These are phyloP conservation scores for Poeciliopsis presidionis DNA, from an alignment of 2,797 vertebrate genomes.

Conservation along the genomic window DNA sequence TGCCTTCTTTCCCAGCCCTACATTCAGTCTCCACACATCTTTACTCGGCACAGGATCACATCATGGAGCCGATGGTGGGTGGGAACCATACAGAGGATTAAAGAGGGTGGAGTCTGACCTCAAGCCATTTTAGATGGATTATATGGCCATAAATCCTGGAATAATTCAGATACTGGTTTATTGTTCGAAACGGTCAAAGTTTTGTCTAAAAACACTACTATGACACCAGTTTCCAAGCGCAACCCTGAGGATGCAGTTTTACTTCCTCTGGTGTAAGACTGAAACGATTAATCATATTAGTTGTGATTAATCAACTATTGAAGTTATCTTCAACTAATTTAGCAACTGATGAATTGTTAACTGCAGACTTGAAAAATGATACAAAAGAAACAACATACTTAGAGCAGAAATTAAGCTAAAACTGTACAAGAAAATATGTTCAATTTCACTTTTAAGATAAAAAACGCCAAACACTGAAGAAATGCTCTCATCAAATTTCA, in stretches of 20 bases:
- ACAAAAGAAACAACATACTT: too few relatives aligned
- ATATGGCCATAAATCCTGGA: background rate
- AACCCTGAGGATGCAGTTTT: background rate
- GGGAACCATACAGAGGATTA: conserved; percentile 23
- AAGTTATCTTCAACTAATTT: too few relatives aligned
- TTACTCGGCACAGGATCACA: background rate
- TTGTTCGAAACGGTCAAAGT: background rate
- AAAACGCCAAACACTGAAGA: too few relatives aligned
- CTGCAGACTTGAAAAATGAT: too few relatives aligned
- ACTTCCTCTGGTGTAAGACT: too few relatives aligned
- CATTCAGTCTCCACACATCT: background rate
- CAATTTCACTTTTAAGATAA: too few relatives aligned
- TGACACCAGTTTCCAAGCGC: background rate
- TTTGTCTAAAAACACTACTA: background rate
- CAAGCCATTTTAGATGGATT: background rate
- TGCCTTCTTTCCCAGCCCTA: background rate
- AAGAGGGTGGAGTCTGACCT: conserved; percentile 4
- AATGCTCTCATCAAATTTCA: too few relatives aligned
- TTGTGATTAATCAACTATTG: too few relatives aligned
- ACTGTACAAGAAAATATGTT: too few relatives aligned
- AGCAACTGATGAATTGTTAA: too few relatives aligned
- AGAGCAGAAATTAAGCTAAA: too few relatives aligned
- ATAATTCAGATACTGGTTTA: background rate
- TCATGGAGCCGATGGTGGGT: conserved; percentile 29
- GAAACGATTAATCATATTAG: too few relatives aligned